phyloP scores from a whole-genome alignment of 2,113 vertebrate species.

The Poeciliopsis occidentalis region DNA sequence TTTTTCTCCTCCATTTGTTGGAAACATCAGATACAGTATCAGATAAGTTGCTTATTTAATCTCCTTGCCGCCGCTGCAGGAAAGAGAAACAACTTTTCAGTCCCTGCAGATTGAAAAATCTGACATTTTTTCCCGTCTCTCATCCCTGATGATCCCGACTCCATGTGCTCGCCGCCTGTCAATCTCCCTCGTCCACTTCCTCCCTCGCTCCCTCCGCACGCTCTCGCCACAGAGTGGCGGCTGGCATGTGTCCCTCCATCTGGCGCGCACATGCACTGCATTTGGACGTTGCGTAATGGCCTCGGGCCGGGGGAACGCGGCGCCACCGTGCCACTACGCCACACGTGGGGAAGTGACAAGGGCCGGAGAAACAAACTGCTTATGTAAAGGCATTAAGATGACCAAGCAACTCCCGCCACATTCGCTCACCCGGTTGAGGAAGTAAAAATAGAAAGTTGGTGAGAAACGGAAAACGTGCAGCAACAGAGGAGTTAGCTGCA shows the following conservation, averaged over 20 bases:
- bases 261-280: conserved; percentile 56
- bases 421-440: conserved; percentile 23
- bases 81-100: not conserved
- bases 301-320: conserved; percentile 19
- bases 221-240: conserved; percentile 58
- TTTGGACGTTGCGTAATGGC: conserved; percentile 63
- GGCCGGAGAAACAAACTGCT: conserved; percentile 50
- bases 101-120: not conserved
- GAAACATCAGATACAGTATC: not conserved
- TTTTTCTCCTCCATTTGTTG: not conserved
- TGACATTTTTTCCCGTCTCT: not conserved
- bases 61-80: not conserved
- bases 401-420: conserved; percentile 26
- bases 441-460: conserved; percentile 18
- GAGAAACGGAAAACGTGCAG: conserved; percentile 35
- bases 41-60: not conserved
- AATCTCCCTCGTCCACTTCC: not conserved
- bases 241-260: conserved; percentile 66
- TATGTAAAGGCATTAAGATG: conserved; percentile 73
- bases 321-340: conserved; percentile 13
- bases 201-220: not conserved
- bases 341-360: conserved; percentile 53
- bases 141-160: conserved; percentile 19
- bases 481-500: conserved; percentile 15
- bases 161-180: conserved; percentile 3